phyloP scores from a whole-genome alignment of 2,797 vertebrate species.

The Platalea minor region DNA sequence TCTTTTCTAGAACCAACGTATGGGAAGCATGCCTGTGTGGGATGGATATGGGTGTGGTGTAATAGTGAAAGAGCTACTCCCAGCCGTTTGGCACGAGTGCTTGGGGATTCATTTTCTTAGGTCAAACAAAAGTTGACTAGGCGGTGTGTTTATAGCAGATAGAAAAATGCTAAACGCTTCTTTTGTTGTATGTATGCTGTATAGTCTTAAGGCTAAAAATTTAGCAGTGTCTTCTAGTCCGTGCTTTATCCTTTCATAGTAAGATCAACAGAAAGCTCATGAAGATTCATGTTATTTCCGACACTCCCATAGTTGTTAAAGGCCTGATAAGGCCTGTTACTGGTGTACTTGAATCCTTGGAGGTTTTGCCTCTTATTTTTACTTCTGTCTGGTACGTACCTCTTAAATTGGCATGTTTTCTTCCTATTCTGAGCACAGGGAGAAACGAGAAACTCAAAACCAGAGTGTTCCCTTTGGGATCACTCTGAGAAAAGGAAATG shows the following conservation, averaged over 20 bases:
- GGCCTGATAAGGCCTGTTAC: not conserved
- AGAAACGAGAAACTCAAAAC: not conserved
- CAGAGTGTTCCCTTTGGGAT: not conserved
- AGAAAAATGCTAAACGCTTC: not conserved
- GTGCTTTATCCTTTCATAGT: not conserved
- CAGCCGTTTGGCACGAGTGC: constrained; percentile 42
- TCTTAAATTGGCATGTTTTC: not conserved
- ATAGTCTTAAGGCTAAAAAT: not conserved
- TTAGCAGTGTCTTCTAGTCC: not conserved
- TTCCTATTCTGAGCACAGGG: not conserved
- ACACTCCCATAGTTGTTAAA: not conserved
- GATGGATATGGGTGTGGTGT: constrained; percentile 69
- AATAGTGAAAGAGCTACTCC: constrained; percentile 57
- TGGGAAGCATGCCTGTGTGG: constrained; percentile 56
- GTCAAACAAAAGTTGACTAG: constrained; percentile 45
- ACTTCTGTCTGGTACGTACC: not conserved
- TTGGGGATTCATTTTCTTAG: constrained; percentile 54
- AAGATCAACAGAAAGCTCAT: not conserved
- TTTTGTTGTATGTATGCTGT: not conserved
- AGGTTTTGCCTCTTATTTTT: not conserved
- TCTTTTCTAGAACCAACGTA: constrained; percentile 16
- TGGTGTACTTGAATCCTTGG: not conserved
- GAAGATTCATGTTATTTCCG: not conserved
- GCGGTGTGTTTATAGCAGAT: not conserved
- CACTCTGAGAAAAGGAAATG: not conserved